These are phyloP conservation scores for Notodonta dromedarius DNA, from an alignment of 2,888 invertebrate genomes.

Conservation along the genomic window DNA sequence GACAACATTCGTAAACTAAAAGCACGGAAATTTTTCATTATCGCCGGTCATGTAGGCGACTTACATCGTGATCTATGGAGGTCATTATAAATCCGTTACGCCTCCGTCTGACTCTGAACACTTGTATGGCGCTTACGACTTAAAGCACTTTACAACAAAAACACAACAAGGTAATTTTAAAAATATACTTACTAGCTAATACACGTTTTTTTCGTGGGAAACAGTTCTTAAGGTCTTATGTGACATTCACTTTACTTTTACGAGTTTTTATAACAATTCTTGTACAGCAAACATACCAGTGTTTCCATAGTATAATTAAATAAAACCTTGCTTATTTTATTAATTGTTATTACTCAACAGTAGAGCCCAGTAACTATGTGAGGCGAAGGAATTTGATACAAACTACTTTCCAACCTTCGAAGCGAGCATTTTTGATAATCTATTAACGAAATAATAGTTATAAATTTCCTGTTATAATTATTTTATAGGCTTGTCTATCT, in stretches of 20 bases:
- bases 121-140: neutral
- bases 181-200: neutral
- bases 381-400: constrained; percentile 18
- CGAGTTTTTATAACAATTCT: neutral
- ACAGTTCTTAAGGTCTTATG: neutral
- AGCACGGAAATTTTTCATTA: too few relatives aligned
- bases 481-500: constrained; percentile 5
- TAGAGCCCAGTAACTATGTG: constrained; percentile 18
- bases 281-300: neutral
- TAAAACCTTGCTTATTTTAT: constrained; percentile 17
- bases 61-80: neutral
- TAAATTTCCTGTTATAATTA: constrained; percentile 4
- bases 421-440: constrained; percentile 12
- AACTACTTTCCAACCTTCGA: constrained; percentile 24
- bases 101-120: neutral
- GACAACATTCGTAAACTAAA: too few relatives aligned
- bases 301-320: constrained; percentile 8
- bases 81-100: constrained; percentile 2
- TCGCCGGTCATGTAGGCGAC: neutral
- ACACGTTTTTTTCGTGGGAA: neutral
- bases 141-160: too few relatives aligned
- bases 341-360: constrained; percentile 21
- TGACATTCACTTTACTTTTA: constrained; percentile 3
- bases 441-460: constrained; percentile 16
- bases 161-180: neutral